Percentiles rank a stretch among this genome's conserved stretches.
phyloP scores from a whole-genome alignment of 2,113 vertebrate species.

The Natator depressus region DNA sequence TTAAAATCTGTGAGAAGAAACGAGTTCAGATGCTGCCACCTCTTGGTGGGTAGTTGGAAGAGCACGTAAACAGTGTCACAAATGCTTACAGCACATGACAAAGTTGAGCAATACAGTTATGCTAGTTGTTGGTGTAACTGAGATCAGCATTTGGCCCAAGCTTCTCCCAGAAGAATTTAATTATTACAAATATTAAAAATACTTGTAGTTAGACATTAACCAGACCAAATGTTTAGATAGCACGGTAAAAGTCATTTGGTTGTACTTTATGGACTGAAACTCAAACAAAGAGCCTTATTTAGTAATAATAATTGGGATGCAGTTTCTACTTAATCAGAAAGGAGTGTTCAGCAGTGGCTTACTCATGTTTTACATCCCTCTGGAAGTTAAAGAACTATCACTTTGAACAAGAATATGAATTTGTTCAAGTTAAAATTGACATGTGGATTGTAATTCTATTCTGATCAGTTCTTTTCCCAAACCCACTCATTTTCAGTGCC shows the following conservation, averaged over 20 bases:
- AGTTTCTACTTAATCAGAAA: slow-evolving; percentile 48
- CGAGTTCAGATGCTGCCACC: slow-evolving; percentile 77
- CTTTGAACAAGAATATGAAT: slow-evolving; percentile 23
- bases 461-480: neutral
- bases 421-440: neutral
- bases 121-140: slow-evolving; percentile 58
- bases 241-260: slow-evolving; percentile 64
- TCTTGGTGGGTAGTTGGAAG: slow-evolving; percentile 65
- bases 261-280: slow-evolving; percentile 68
- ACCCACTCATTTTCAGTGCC: neutral
- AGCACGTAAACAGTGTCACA: neutral
- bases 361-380: neutral
- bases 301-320: slow-evolving; percentile 58
- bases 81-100: slow-evolving; percentile 18
- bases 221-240: slow-evolving; percentile 69
- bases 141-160: slow-evolving; percentile 63
- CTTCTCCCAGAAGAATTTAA: slow-evolving; percentile 64
- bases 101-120: slow-evolving; percentile 40
- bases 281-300: slow-evolving; percentile 66
- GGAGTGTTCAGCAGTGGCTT: slow-evolving; percentile 13
- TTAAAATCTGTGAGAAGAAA: slow-evolving; percentile 34
- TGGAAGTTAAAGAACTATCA: slow-evolving; percentile 35
- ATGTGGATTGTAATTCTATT: slow-evolving; percentile 26
- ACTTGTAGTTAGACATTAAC: slow-evolving; percentile 70
- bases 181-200: slow-evolving; percentile 75